Evolutionary conservation across 2,888 invertebrate species (phyloP).

Genomic region (Ethmia dodecea): DNA sequence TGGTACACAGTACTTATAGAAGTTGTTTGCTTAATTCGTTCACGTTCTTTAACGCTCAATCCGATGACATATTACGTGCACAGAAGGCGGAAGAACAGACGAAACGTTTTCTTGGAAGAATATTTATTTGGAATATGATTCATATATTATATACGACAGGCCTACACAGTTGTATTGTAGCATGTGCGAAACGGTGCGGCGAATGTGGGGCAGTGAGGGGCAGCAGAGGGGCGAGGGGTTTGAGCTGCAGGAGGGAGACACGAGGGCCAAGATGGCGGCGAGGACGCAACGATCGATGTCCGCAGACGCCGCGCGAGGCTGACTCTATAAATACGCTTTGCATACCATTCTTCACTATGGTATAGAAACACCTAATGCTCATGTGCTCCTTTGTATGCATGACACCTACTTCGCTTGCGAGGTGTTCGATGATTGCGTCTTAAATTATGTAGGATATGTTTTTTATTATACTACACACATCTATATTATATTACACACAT

Average conservation of each 20-base stretch:
- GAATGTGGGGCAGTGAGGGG: slow-evolving; percentile 74
- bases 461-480: too few species aligned
- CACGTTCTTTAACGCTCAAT: not conserved
- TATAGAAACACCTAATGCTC: slow-evolving; percentile 27
- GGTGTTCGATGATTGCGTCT: slow-evolving; percentile 1
- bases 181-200: slow-evolving; percentile 58
- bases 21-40: too few species aligned
- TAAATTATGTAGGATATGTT: too few species aligned
- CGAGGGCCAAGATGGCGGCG: slow-evolving; percentile 76
- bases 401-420: too few species aligned
- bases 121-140: too few species aligned
- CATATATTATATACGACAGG: too few species aligned
- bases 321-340: slow-evolving; percentile 67
- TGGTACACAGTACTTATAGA: too few species aligned
- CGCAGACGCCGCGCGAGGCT: slow-evolving; percentile 69
- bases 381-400: too few species aligned
- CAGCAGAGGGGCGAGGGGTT: slow-evolving; percentile 51
- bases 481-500: too few species aligned
- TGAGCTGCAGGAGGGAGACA: slow-evolving; percentile 57
- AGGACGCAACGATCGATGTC: slow-evolving; percentile 75
- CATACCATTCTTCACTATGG: slow-evolving; percentile 58
- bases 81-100: not conserved
- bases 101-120: too few species aligned
- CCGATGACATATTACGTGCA: not conserved
- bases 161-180: too few species aligned